Conservation (phyloP, 2,888 invertebrate species). For the Pegoplata infirma region DNA sequence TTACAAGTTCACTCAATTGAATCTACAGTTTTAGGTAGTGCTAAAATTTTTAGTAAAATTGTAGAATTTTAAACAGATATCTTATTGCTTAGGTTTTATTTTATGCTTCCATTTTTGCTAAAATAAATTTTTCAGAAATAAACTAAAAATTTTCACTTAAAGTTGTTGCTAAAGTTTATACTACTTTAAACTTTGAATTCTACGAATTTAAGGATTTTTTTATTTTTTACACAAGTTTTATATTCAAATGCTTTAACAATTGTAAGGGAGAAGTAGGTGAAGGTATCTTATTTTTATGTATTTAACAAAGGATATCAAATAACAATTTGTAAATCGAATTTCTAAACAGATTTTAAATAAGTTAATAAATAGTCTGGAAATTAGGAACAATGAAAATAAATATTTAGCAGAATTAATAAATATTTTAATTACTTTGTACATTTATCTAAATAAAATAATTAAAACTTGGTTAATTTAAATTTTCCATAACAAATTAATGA, state of each 20-base stretch:
- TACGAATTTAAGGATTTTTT: no score
- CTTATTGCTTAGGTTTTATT: constrained; percentile 11
- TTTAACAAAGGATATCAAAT: constrained; percentile 19
- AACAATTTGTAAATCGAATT: constrained; percentile 20
- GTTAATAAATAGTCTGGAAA: background rate
- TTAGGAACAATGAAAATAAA: background rate
- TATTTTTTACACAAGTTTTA: no score
- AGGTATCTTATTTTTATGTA: background rate
- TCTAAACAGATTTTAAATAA: constrained; percentile 2
- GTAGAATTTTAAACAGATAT: constrained; percentile 35
- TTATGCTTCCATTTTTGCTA: background rate
- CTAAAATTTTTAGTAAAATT: constrained; percentile 47
- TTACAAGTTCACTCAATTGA: background rate
- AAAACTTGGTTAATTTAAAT: background rate
- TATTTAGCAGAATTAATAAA: no score
- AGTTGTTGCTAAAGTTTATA: background rate
- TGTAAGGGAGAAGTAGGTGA: background rate
- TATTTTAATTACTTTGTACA: background rate
- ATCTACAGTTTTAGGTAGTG: constrained; percentile 27
- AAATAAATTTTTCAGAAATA: constrained; percentile 9
- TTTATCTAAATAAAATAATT: background rate
- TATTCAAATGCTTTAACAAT: background rate
- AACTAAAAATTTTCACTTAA: background rate
- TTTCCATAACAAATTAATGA: background rate
- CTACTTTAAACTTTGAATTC: no score